Evolutionary conservation across 2,888 invertebrate species (phyloP), one percentile per base, ranked within the genome.

Genomic region (Thymelicus lineola): DNA sequence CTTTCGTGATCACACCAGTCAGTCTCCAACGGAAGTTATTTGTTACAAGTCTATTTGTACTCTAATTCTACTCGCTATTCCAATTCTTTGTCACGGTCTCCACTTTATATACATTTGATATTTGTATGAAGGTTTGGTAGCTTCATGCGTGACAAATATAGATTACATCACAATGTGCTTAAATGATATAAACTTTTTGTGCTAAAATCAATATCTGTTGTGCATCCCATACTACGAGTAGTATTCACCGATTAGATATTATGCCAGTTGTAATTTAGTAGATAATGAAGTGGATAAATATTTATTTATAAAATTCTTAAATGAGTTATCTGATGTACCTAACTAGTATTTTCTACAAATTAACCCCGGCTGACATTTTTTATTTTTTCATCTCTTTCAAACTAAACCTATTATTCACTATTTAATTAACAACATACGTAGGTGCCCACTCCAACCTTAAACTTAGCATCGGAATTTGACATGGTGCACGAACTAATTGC

Each of bases 31-130:
- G 64, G 55, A 55, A 46, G 57, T 65, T 45, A 28, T 35, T 15
- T 62, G 45, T 35, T 57, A 46, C 42, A 55, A 20, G 7, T 55
- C 42, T 64, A 9, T 55, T 45, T 64, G 50, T 64, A 57, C 64
- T 55, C 45, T 28, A 42, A 46, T 36, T 66, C 35, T 35, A 50
- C 48, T 6, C 15, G 9, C 48, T 50, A 17, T 50, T 50, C 17
- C 15, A 50, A 50, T 15, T 50, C 48, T 50, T 15, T 3, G 17
- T 50, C 48, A 17, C 15, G 48, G 17, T 50, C 48, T 50, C n/a
- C 48, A 50, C 48, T 6, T 15, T 12, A 45, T 45, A 45, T 45
- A 50, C 7, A 50, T 17, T 50, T 50, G 15, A 50, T 50, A 15
- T 7, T 2, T 17, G 17, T 50, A 15, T 17, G 36, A 64, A n/a